Evolutionary conservation across 2,797 vertebrate species (phyloP).

Genomic region (Hypotaenidia okinawae): DNA sequence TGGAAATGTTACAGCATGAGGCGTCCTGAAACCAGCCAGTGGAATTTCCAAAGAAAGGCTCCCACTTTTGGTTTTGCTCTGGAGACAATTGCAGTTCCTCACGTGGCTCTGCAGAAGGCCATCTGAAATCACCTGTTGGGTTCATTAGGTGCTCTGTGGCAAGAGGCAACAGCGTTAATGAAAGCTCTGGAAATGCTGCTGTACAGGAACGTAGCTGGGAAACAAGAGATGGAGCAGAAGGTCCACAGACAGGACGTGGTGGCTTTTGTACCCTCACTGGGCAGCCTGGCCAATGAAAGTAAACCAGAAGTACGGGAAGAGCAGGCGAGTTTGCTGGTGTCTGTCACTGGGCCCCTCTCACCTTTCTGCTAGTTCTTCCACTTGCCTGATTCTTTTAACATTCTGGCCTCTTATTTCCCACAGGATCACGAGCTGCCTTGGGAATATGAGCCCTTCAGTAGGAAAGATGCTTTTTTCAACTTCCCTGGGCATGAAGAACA

Average conservation of each 20-base stretch:
- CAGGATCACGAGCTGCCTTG: slow-evolving; percentile 23
- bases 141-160: not conserved
- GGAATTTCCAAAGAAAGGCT: not conserved
- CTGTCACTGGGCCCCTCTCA: not conserved
- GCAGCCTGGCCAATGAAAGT: not conserved
- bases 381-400: not conserved
- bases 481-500: not conserved
- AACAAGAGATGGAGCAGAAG: not conserved
- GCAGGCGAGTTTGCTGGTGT: slow-evolving; percentile 34
- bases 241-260: not conserved
- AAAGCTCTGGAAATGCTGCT: slow-evolving; percentile 40
- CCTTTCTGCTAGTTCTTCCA: not conserved
- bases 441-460: slow-evolving; percentile 57
- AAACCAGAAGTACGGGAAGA: not conserved
- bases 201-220: not conserved
- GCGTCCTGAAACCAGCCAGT: not conserved
- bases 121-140: not conserved
- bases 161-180: slow-evolving; percentile 53
- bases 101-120: not conserved
- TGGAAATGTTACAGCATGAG: not conserved
- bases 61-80: not conserved
- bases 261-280: not conserved
- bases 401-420: not conserved
- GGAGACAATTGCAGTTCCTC: not conserved
- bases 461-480: not conserved